Conservation (phyloP, 1,140 invertebrate genomes). For the Contarinia nasturtii region DNA sequence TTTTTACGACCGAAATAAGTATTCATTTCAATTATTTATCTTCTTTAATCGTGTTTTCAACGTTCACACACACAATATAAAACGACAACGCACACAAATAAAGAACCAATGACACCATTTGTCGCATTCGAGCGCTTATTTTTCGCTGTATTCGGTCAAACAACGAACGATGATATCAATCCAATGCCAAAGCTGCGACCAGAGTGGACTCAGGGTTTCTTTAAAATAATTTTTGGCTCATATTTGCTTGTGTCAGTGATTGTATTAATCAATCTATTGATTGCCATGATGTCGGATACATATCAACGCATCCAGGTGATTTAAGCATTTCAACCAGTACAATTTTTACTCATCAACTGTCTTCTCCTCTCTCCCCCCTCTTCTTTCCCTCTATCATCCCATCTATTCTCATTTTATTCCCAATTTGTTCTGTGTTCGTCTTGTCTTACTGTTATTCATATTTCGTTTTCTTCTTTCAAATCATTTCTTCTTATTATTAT, state of each 20-base stretch:
- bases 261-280: constrained; percentile 94
- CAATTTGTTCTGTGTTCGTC: not conserved
- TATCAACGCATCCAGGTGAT: constrained; percentile 90
- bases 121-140: constrained; percentile 92
- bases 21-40: no score
- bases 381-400: constrained; percentile 3
- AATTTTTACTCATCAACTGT: constrained; percentile 12
- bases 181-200: constrained; percentile 41
- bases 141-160: constrained; percentile 94
- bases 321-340: constrained; percentile 14
- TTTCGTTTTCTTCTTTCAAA: not conserved
- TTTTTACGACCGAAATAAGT: no score
- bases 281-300: constrained; percentile 99
- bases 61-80: no score
- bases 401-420: not conserved
- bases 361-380: constrained; percentile 4
- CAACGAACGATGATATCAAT: constrained; percentile 69
- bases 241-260: constrained; percentile 96
- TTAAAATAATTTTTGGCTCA: constrained; percentile 79
- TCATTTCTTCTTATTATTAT: not conserved
- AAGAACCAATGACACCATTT: constrained; percentile 68
- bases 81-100: no score
- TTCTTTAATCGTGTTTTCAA: no score
- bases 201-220: constrained; percentile 58
- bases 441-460: not conserved